Evolutionary conservation across 2,113 vertebrate species (phyloP).

Genomic region (Stigmatopora nigra): DNA sequence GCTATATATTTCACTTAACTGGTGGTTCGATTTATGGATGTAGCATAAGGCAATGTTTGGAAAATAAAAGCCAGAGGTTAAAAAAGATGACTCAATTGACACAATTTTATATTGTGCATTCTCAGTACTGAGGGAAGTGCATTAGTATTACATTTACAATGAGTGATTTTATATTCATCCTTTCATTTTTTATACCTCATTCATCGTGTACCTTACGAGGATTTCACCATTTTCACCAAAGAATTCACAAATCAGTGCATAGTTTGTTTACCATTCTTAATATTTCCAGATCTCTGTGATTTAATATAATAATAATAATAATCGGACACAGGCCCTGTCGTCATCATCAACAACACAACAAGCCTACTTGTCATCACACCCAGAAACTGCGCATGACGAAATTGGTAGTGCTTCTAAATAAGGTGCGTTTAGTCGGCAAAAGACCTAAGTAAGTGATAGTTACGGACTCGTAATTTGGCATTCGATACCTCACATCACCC

Average conservation of each 20-base stretch:
- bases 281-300: no score
- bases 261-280: no score
- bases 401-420: no score
- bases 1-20: not conserved
- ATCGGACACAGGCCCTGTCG: no score
- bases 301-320: no score
- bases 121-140: not conserved
- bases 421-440: no score
- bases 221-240: not conserved
- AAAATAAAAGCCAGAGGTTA: not conserved
- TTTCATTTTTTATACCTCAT: not conserved
- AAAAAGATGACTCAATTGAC: not conserved
- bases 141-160: not conserved
- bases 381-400: no score
- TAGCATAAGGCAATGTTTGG: not conserved
- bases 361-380: no score
- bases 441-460: no score
- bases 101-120: not conserved
- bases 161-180: not conserved
- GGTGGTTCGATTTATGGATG: not conserved
- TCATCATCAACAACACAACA: no score
- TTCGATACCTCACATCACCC: no score
- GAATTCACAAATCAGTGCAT: not conserved
- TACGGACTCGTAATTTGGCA: no score
- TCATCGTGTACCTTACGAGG: not conserved